phyloP scores from a whole-genome alignment of 1,140 invertebrate genomes.

The Branchinecta lynchi region DNA sequence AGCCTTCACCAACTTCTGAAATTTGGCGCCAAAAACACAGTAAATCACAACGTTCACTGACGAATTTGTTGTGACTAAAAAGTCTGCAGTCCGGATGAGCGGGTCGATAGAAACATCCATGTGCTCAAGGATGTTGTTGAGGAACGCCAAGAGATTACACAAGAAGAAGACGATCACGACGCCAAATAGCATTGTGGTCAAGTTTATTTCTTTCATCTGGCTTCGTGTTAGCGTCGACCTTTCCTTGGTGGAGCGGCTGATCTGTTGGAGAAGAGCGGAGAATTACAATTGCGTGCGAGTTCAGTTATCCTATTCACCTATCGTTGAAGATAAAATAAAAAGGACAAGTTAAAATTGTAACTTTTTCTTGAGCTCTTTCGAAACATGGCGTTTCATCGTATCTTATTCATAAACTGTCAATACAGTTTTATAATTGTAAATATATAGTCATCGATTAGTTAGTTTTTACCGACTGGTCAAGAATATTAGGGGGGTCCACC shows the following conservation, averaged over 20 bases:
- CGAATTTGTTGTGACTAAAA: conserved; percentile 90
- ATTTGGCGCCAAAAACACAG: conserved; percentile 91
- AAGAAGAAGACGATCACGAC: conserved; percentile 86
- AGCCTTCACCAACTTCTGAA: conserved; percentile 71
- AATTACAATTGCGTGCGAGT: neutral
- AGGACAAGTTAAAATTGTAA: too few relatives aligned
- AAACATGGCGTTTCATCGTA: too few relatives aligned
- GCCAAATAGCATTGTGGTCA: conserved; percentile 82
- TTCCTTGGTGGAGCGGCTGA: conserved; percentile 63
- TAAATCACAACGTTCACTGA: conserved; percentile 95
- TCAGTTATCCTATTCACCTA: neutral
- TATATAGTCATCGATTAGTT: too few relatives aligned
- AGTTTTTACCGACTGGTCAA: too few relatives aligned
- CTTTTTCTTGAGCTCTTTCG: too few relatives aligned
- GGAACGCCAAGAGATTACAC: conserved; percentile 79
- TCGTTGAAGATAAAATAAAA: too few relatives aligned
- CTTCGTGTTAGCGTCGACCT: conserved; percentile 58
- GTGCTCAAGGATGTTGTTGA: conserved; percentile 71
- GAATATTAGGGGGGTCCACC: too few relatives aligned
- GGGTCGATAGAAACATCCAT: conserved; percentile 34
- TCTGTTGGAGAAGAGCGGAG: conserved; percentile 37
- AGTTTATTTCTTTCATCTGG: conserved; percentile 67
- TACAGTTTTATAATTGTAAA: too few relatives aligned
- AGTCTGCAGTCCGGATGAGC: conserved; percentile 42
- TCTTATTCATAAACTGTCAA: too few relatives aligned